These are phyloP conservation scores for Danionella dracula DNA, from an alignment of 2,797 vertebrate genomes.

Conservation along the genomic window DNA sequence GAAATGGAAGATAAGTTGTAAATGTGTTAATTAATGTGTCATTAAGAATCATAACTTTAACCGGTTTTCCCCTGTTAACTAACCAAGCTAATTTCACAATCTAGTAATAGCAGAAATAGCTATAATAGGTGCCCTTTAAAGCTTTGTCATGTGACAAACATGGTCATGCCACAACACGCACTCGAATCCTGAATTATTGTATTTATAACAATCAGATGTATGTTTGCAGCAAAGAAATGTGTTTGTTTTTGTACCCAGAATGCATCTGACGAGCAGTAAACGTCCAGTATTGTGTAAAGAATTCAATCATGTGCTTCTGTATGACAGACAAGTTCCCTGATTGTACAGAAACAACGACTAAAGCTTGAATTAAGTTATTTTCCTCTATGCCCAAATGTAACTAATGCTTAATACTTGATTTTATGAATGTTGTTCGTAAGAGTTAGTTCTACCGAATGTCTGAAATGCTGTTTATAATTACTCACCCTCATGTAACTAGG, in stretches of 20 bases:
- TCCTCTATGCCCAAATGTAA: conserved; percentile 63
- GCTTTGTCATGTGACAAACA: conserved; percentile 46
- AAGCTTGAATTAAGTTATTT: conserved; percentile 54
- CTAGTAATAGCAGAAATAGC: no score
- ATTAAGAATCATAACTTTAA: no score
- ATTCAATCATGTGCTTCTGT: conserved; percentile 62
- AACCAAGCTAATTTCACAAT: no score
- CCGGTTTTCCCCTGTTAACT: no score
- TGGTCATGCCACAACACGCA: conserved; percentile 39
- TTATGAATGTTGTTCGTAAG: conserved; percentile 46
- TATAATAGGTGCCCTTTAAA: conserved; percentile 18
- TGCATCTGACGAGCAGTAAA: conserved; percentile 42
- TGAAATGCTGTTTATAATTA: no score
- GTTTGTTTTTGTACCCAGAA: conserved; percentile 33
- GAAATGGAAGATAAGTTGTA: no score
- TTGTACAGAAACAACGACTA: conserved; percentile 57
- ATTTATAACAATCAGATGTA: conserved; percentile 5
- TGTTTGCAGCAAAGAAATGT: conserved; percentile 57
- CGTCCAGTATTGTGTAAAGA: conserved; percentile 51
- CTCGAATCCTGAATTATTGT: conserved; percentile 44
- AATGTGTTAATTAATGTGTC: no score
- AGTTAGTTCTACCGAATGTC: no score
- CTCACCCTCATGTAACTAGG: no score
- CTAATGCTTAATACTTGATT: conserved; percentile 64
- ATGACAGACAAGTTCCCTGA: conserved; percentile 60